phyloP scores from a whole-genome alignment of 2,888 invertebrate genomes.

The Carpatolechia fugitivella region DNA sequence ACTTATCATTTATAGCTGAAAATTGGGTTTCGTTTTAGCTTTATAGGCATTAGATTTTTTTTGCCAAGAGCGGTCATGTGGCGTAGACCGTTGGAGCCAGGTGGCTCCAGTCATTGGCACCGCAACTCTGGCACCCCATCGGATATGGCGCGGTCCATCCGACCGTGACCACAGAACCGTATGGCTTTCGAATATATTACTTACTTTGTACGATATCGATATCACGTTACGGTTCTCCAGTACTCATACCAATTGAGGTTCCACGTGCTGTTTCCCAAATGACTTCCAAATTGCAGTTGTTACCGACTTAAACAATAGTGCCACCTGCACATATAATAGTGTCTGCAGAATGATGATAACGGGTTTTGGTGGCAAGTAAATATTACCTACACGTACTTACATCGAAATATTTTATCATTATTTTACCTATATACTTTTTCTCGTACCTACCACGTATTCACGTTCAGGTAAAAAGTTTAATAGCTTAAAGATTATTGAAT shows the following conservation, averaged over 20 bases:
- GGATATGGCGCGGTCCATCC: slow-evolving; percentile 42
- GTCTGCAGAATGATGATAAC: background rate
- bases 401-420: no score
- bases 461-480: no score
- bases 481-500: no score
- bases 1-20: no score
- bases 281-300: slow-evolving; percentile 10
- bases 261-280: slow-evolving; percentile 14
- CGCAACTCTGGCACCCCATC: slow-evolving; percentile 28
- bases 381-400: background rate
- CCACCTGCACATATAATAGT: background rate
- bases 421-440: no score
- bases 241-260: slow-evolving; percentile 14
- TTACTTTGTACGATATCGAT: slow-evolving; percentile 33
- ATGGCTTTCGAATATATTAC: slow-evolving; percentile 56
- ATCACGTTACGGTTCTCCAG: slow-evolving; percentile 27
- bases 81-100: slow-evolving; percentile 40
- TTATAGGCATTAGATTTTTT: no score
- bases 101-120: slow-evolving; percentile 16
- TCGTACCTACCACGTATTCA: no score
- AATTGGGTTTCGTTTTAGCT: background rate
- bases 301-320: slow-evolving; percentile 1
- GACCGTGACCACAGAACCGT: slow-evolving; percentile 49
- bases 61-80: slow-evolving; percentile 37
- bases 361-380: background rate